Base-by-base conservation (phyloP, 2,888 invertebrate genomes). In the Plagodis pulveraria region DNA sequence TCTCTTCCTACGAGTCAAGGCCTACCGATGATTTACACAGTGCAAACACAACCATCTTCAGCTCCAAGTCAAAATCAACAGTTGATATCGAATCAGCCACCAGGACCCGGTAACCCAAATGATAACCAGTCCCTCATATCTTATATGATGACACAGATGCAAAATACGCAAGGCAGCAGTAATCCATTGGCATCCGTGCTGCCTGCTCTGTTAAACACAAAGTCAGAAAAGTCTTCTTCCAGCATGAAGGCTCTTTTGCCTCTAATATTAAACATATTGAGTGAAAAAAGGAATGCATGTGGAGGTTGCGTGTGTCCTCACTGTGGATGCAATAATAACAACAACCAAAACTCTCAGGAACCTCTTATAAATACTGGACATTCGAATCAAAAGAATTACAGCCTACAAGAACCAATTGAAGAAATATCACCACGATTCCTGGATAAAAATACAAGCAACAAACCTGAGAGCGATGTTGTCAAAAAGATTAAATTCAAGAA, bases 241-340 rank as follows among this genome's bases (percentile, higher is more conserved):
- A 83, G 65, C 65, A 74, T 88, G 34, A 88, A 88, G 70, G 57
- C 80, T 22, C 65, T 91, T 33, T 72, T 91, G 2, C 90, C 91
- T 0, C 69, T 91, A n/a, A 76, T 91, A 64, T 67, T 90, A 9
- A 83, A 84, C 62, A 68, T 91, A 47, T 50, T 91, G 33, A 84
- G 82, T 63, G 91, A 91, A 36, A 84, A 40, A 47, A 54, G 47
- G 12, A 76, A 59, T 80, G 73, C 58, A 60, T 84, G 84, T 59
- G 73, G 72, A 0, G 73, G 58, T 61, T 84, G 84, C 58, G 73
- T 72, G 0, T 80, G 78, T 62, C 71, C 62, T 8, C 71, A 80
- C 47, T 84, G 80, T 44, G 76, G 76, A 12, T 81, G 77, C 9
- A 70, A 65, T 22, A 66, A 62, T 44, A 48, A 56, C 49, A 65